Conservation (phyloP, 1,140 invertebrate genomes). For the Samia ricini region DNA sequence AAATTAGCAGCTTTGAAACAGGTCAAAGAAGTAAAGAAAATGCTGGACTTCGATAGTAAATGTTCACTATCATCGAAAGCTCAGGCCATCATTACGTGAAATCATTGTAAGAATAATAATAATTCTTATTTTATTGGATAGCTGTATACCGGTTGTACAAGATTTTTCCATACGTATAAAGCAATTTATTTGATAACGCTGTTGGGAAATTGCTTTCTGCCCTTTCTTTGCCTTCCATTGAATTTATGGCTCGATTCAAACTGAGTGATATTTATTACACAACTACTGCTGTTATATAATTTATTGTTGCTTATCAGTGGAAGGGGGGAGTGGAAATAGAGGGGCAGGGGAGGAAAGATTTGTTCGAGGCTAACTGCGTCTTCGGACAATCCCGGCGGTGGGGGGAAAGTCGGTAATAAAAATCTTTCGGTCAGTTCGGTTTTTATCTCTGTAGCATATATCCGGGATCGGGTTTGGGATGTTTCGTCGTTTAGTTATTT, state of each 20-base stretch:
- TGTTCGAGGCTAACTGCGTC: background rate
- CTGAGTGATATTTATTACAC: conserved; percentile 56
- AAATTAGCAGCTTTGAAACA: too few species aligned
- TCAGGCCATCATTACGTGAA: background rate
- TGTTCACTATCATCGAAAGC: too few species aligned
- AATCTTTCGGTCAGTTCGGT: background rate
- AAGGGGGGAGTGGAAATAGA: background rate
- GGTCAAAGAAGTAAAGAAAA: too few species aligned
- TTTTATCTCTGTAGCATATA: too few species aligned
- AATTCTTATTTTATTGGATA: conserved; percentile 56
- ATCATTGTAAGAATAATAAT: conserved; percentile 32
- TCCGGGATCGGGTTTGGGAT: too few species aligned
- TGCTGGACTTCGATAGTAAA: too few species aligned
- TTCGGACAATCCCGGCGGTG: background rate
- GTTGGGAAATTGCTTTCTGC: conserved; percentile 60
- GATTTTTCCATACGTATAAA: conserved; percentile 63
- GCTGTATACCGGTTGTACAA: conserved; percentile 46
- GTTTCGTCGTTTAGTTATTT: too few species aligned
- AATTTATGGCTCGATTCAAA: conserved; percentile 64
- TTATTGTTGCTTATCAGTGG: conserved; percentile 21
- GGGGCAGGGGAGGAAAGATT: too few species aligned
- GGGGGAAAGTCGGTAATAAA: conserved; percentile 2
- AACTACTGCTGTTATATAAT: conserved; percentile 28
- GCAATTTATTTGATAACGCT: conserved; percentile 69
- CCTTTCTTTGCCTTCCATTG: conserved; percentile 53